Percentiles rank a stretch among this genome's conserved stretches.
These are phyloP conservation scores for Anthrax anthrax DNA, from an alignment of 2,888 invertebrate species.

Conservation along the genomic window DNA sequence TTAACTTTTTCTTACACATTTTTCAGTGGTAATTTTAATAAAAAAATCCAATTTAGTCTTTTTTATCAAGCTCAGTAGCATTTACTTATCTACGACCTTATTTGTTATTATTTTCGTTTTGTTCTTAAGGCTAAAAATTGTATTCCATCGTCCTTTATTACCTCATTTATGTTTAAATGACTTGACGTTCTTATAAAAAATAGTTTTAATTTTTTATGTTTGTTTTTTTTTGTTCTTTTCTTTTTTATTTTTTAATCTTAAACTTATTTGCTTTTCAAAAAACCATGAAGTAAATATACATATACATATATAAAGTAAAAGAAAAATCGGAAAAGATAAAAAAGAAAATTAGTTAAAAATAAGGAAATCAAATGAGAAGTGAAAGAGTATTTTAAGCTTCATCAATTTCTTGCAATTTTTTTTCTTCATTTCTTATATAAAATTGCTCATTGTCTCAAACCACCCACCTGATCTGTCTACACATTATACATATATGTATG, in stretches of 20 bases:
- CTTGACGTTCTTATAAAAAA: not conserved
- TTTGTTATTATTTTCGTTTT: no score
- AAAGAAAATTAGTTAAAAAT: not conserved
- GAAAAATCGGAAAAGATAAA: not conserved
- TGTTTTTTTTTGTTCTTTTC: not conserved
- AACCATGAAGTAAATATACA: no score
- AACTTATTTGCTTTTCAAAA: no score
- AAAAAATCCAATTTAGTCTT: not conserved
- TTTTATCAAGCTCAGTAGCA: no score
- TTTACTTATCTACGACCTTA: no score
- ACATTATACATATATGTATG: no score
- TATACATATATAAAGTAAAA: no score
- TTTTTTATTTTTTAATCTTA: no score
- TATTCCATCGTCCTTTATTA: conserved; percentile 5
- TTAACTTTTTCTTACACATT: conserved; percentile 4
- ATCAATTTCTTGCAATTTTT: not conserved
- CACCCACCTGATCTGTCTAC: not conserved
- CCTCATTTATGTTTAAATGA: conserved; percentile 10
- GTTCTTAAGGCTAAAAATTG: no score
- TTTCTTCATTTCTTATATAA: not conserved
- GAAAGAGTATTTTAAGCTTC: not conserved
- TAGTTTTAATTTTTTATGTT: no score
- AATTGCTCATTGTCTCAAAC: not conserved
- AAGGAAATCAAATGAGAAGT: conserved; percentile 2
- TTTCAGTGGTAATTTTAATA: not conserved